Evolutionary conservation across 2,797 vertebrate genomes (phyloP), one percentile per base, ranked within the genome.

Genomic region (Acrossocheilus wenchowensis): DNA sequence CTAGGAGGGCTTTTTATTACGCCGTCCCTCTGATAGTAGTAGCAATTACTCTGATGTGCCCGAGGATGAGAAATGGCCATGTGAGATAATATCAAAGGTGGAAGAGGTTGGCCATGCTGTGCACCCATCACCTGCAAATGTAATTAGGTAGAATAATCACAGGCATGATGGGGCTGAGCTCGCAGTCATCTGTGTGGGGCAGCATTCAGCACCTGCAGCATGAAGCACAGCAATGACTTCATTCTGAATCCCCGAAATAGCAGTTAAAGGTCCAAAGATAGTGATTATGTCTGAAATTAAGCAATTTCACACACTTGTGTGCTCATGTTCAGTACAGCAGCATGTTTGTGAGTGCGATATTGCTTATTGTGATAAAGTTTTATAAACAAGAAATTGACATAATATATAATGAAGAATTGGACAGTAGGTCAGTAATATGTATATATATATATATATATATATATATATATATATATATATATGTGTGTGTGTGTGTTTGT

Each of bases 41-140:
- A 82, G 78, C 78, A 84, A 89, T 87, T 87, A 82, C 82, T 85
- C 60, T 82, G 82, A 85, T 85, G 85, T 87, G 69, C 86, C 73
- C 15, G 10, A 85, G 78, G 72, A 48, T 74, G 78, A 85, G 88
- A 54, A 81, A 82, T 89, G 86, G 72, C 43, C 43, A 11, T 82
- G 66, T 78, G 83, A 62, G 85, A 86, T 89, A 82, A 85, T 81
- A 87, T 87, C 88, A 75, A 52, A 68, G 36, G 81, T 82, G 68
- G 78, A 82, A 64, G 54, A 84, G 82, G 34, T 75, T 66, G 39
- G 54, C 34, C 39, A 73, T 52, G 62, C 69, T 62, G 60, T 48
- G 52, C 73, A 72, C 69, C 82, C 69, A 84, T 86, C 87, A 88
- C 87, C 85, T 75, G 85, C 81, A 84, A 81, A 88, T 81, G 85